Evolutionary conservation across 1,140 invertebrate species (phyloP).

Genomic region (Trissolcus basalis): DNA sequence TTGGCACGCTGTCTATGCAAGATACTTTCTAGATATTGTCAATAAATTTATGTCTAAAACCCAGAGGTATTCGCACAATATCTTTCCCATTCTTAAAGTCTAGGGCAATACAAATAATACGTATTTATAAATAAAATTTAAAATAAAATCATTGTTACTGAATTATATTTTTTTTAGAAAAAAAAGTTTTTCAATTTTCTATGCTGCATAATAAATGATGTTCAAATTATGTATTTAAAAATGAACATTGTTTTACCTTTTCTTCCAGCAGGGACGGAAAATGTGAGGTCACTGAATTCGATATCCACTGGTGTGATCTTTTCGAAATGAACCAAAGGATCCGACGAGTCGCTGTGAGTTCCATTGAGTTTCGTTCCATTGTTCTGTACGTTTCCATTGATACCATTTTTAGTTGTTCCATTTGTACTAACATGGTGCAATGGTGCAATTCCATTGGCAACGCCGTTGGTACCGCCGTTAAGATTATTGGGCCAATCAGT

Average conservation of each 20-base stretch:
- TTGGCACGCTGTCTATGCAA: not conserved
- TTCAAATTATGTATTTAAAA: not conserved
- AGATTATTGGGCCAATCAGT: not conserved
- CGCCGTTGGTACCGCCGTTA: not conserved
- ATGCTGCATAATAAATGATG: no score
- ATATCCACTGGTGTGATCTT: constrained; percentile 80
- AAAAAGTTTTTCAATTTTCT: no score
- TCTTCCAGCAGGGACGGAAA: constrained; percentile 79
- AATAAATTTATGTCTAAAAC: not conserved
- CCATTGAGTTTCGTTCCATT: not conserved
- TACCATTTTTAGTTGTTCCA: constrained; percentile 2
- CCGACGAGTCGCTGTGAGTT: not conserved
- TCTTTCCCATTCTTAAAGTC: not conserved
- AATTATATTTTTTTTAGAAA: no score
- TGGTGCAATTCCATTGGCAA: not conserved
- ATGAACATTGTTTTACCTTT: constrained; percentile 75
- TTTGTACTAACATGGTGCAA: not conserved
- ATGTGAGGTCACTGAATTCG: constrained; percentile 83
- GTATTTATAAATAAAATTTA: no score
- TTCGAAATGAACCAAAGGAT: constrained; percentile 31
- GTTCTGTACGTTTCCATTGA: not conserved
- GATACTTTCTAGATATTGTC: not conserved
- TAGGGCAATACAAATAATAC: no score
- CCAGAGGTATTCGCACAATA: not conserved
- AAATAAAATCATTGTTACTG: no score